Percentiles rank a stretch among this genome's conserved stretches.
These are phyloP conservation scores for Apodemia hepburni DNA, from an alignment of 2,888 invertebrate species.

Conservation along the genomic window DNA sequence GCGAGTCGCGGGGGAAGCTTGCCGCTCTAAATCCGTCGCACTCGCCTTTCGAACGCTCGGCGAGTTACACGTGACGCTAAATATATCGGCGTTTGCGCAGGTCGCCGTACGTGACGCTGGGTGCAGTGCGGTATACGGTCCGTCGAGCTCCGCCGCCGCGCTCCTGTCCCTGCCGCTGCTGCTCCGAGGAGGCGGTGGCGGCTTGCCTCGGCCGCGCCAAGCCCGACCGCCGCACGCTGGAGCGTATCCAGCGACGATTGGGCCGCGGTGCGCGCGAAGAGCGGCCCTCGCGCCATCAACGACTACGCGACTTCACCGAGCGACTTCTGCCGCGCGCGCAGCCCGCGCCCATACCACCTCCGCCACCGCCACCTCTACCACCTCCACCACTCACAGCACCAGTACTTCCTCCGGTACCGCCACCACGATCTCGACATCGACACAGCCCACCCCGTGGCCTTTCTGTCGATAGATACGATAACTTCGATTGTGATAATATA, in stretches of 20 bases:
- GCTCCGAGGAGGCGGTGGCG: slow-evolving; percentile 77
- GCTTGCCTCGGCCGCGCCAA: slow-evolving; percentile 75
- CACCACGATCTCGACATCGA: slow-evolving; percentile 72
- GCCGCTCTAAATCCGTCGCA: slow-evolving; percentile 72
- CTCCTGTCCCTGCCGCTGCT: slow-evolving; percentile 78
- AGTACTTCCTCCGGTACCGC: slow-evolving; percentile 78
- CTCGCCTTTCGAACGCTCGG: slow-evolving; percentile 66
- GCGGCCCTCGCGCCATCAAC: slow-evolving; percentile 81
- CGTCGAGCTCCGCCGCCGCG: slow-evolving; percentile 82
- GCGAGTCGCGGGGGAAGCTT: slow-evolving; percentile 63
- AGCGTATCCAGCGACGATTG: slow-evolving; percentile 90
- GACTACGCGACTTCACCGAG: slow-evolving; percentile 90
- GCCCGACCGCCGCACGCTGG: slow-evolving; percentile 85
- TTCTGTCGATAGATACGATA: slow-evolving; percentile 67
- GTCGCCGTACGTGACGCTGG: slow-evolving; percentile 83
- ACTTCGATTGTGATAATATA: slow-evolving; percentile 69
- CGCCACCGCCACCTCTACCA: slow-evolving; percentile 60
- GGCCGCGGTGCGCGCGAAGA: slow-evolving; percentile 78
- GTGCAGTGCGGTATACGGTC: slow-evolving; percentile 86
- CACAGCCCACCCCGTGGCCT: slow-evolving; percentile 74
- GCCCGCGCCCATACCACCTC: slow-evolving; percentile 43
- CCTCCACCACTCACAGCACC: slow-evolving; percentile 73
- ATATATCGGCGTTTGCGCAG: slow-evolving; percentile 59
- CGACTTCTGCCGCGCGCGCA: slow-evolving; percentile 83
- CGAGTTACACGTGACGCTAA: slow-evolving; percentile 57